Percentiles rank a stretch among this genome's conserved stretches.
Conservation (phyloP, 2,113 vertebrate species). For the Leptocoma aspasia region DNA sequence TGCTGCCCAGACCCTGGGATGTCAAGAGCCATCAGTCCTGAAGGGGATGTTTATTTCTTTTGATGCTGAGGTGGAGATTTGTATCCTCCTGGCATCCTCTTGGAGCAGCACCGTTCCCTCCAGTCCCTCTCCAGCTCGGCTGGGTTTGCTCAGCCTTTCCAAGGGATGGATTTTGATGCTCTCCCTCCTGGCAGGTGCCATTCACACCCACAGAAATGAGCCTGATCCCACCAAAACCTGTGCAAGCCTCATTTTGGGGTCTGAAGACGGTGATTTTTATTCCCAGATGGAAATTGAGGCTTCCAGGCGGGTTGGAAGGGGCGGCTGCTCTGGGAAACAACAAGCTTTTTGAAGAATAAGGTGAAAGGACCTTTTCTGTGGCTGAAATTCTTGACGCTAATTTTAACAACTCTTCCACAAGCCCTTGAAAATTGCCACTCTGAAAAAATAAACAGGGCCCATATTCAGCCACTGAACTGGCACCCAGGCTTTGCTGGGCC, state of each 20-base stretch:
- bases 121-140: fast-evolving
- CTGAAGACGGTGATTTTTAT: not conserved
- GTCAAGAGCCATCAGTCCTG: not conserved
- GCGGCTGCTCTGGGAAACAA: slow-evolving; percentile 33
- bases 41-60: not conserved
- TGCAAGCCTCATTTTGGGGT: not conserved
- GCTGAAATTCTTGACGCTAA: slow-evolving; percentile 62
- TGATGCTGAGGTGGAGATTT: not conserved
- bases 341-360: slow-evolving; percentile 62
- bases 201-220: fast-evolving
- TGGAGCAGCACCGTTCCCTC: not conserved
- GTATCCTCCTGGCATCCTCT: not conserved
- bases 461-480: slow-evolving; percentile 35
- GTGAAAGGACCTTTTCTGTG: slow-evolving; percentile 66
- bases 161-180: not conserved
- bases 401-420: slow-evolving; percentile 66
- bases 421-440: slow-evolving; percentile 61
- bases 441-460: slow-evolving; percentile 72
- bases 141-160: not conserved
- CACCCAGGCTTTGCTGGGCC: not conserved
- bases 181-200: slow-evolving; percentile 39
- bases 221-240: not conserved
- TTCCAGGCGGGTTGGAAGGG: not conserved
- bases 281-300: not conserved
- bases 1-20: not conserved